These are phyloP conservation scores for Pterocles orientalis DNA, from an alignment of 2,113 vertebrate genomes.

Conservation along the genomic window DNA sequence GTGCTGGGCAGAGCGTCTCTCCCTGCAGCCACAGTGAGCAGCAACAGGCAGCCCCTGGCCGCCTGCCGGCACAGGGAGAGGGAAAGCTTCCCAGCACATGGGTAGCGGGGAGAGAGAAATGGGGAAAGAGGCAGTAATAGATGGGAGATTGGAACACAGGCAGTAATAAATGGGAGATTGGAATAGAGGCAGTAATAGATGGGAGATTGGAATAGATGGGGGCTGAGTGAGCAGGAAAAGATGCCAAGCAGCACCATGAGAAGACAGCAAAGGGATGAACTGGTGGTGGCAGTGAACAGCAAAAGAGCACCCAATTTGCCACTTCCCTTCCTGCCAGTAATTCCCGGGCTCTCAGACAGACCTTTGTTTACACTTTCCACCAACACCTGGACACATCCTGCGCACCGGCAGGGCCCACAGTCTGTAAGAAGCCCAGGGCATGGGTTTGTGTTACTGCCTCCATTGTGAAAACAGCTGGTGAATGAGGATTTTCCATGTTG, in stretches of 20 bases:
- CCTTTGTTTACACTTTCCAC: background rate
- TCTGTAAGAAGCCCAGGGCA: background rate
- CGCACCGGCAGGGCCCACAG: background rate
- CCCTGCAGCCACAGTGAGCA: background rate
- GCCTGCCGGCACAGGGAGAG: background rate
- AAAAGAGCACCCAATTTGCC: background rate
- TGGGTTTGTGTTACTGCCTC: background rate
- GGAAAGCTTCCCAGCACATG: background rate
- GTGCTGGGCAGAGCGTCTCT: background rate
- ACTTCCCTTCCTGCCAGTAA: background rate
- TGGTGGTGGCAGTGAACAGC: background rate
- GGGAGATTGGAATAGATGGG: background rate
- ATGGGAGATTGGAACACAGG: background rate
- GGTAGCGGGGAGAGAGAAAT: background rate
- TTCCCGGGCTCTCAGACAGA: background rate
- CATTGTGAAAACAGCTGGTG: background rate
- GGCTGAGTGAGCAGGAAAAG: background rate
- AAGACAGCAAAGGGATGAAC: background rate
- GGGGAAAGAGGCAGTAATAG: background rate
- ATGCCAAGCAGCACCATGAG: background rate
- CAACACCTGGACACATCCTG: accelerated
- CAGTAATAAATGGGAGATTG: background rate
- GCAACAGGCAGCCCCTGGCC: background rate
- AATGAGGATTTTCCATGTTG: background rate
- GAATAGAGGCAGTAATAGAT: background rate